These are phyloP conservation scores for Malurus cyaneus DNA, from an alignment of 2,113 vertebrate genomes.

Conservation along the genomic window DNA sequence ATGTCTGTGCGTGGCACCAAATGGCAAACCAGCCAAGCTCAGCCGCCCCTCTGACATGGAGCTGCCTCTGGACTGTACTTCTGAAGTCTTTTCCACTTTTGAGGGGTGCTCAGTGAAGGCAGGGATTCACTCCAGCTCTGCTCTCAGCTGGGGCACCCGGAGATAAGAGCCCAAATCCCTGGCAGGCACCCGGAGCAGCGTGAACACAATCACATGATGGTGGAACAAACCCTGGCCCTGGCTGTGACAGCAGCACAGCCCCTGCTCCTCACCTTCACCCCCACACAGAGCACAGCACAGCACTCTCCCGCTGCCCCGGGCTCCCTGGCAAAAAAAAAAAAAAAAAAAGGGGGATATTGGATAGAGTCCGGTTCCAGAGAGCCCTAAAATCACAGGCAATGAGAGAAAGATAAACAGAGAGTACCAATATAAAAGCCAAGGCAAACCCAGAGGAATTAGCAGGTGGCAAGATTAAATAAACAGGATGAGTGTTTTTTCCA, in stretches of 20 bases:
- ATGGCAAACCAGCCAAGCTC: neutral
- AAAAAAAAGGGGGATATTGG: fast-evolving
- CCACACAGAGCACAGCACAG: fast-evolving
- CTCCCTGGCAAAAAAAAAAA: too few species aligned
- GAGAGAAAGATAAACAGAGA: fast-evolving
- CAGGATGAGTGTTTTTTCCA: neutral
- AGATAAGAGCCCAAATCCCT: slow-evolving; percentile 44
- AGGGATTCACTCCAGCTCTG: neutral
- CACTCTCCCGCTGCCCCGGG: fast-evolving
- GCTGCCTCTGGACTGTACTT: neutral
- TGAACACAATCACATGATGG: slow-evolving; percentile 33
- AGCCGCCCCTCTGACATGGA: neutral
- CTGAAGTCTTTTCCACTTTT: neutral
- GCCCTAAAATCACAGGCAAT: neutral
- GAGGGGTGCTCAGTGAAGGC: neutral
- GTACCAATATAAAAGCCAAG: neutral
- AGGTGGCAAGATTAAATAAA: neutral
- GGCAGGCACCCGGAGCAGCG: neutral
- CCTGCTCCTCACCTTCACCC: neutral
- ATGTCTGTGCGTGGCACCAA: fast-evolving
- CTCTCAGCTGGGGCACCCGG: neutral
- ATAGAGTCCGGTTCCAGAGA: neutral
- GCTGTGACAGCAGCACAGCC: neutral
- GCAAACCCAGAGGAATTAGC: neutral
- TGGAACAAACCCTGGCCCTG: neutral